These are phyloP conservation scores for Megalops cyprinoides DNA, from an alignment of 2,797 vertebrate species.

Conservation along the genomic window DNA sequence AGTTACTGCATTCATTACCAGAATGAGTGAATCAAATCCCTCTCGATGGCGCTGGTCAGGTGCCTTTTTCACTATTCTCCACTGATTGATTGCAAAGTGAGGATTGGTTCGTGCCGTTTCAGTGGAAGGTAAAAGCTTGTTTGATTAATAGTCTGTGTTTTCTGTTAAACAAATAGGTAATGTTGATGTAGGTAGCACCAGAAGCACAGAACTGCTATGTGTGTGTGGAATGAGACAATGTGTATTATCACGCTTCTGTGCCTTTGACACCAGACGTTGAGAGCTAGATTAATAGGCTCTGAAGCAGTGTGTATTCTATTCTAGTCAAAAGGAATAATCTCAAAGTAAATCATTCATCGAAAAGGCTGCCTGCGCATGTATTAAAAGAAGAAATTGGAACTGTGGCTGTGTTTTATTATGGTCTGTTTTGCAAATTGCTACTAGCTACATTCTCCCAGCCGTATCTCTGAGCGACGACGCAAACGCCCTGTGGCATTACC, in stretches of 20 bases:
- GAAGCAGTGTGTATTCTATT: background rate
- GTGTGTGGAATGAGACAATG: background rate
- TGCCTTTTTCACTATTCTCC: background rate
- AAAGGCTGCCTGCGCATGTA: background rate
- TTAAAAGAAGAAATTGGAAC: background rate
- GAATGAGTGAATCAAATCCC: background rate
- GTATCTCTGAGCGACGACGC: background rate
- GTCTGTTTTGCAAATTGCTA: background rate
- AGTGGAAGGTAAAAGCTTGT: background rate
- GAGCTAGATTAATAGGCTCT: background rate
- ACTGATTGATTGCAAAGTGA: no score
- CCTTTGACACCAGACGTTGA: background rate
- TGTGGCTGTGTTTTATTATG: conserved; percentile 12
- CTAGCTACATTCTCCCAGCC: conserved; percentile 4
- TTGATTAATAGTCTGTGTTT: background rate
- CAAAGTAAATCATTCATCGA: background rate
- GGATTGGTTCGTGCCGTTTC: background rate
- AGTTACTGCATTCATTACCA: background rate
- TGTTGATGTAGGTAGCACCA: background rate
- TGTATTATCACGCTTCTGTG: background rate
- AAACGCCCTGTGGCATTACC: background rate
- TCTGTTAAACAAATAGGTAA: background rate
- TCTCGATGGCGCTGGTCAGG: background rate
- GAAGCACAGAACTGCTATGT: background rate
- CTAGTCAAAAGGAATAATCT: background rate